Evolutionary conservation across 2,797 vertebrate genomes (phyloP).

Genomic region (Notamacropus eugenii): DNA sequence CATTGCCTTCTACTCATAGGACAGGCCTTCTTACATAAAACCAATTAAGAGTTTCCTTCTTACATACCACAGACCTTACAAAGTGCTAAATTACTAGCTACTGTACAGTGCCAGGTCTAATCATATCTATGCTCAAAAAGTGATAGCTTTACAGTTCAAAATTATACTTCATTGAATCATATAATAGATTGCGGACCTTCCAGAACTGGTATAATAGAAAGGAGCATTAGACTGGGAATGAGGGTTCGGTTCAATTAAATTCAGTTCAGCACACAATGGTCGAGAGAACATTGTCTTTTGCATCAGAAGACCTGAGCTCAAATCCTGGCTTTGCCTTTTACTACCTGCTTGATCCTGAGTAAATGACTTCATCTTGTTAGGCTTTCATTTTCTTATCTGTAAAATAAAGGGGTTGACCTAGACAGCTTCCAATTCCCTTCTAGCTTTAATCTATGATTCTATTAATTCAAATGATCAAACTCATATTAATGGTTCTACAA

Average conservation of each 20-base stretch:
- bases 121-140: background rate
- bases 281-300: background rate
- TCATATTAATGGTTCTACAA: background rate
- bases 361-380: background rate
- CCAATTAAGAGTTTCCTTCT: background rate
- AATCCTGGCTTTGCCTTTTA: background rate
- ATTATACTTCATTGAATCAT: background rate
- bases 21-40: background rate
- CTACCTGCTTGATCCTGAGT: background rate
- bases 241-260: background rate
- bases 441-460: background rate
- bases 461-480: background rate
- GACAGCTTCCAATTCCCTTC: background rate
- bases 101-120: background rate
- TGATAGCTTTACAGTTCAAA: background rate
- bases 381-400: background rate
- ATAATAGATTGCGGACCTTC: background rate
- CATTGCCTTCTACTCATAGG: background rate
- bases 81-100: background rate
- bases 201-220: background rate
- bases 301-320: background rate
- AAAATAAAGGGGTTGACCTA: background rate
- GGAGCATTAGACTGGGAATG: background rate
- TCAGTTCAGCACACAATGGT: background rate
- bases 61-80: background rate